These are phyloP conservation scores for Falcunculus frontatus DNA, from an alignment of 2,113 vertebrate species.

Conservation along the genomic window DNA sequence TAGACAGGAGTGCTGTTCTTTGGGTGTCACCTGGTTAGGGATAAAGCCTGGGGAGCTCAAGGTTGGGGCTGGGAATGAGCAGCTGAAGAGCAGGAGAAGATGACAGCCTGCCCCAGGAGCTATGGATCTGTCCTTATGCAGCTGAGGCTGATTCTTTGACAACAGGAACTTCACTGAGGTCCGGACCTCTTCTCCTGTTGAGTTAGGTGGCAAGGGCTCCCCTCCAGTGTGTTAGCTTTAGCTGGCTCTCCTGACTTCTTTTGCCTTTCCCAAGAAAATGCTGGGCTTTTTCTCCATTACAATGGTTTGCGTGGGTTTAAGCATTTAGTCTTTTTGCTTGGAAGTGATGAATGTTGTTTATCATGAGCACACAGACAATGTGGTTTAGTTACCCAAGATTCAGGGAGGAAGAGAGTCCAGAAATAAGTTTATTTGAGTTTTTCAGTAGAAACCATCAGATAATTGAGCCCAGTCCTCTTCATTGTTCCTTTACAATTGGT, in stretches of 20 bases:
- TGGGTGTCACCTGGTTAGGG: background rate
- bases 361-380: background rate
- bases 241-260: background rate
- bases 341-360: slow-evolving; percentile 5
- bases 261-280: background rate
- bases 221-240: background rate
- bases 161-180: background rate
- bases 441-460: background rate
- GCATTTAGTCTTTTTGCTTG: background rate
- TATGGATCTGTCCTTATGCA: background rate
- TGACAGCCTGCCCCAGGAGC: background rate
- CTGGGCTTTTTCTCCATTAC: background rate
- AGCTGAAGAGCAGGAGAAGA: background rate
- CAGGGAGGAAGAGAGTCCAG: background rate
- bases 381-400: background rate
- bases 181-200: background rate
- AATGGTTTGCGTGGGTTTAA: background rate
- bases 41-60: background rate
- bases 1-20: background rate
- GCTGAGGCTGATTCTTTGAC: background rate
- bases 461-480: slow-evolving; percentile 20
- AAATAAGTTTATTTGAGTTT: background rate
- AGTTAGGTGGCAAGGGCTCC: background rate
- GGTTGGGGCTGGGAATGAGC: background rate
- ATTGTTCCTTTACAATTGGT: background rate